phyloP scores from a whole-genome alignment of 2,888 invertebrate genomes.

The Thera britannica region DNA sequence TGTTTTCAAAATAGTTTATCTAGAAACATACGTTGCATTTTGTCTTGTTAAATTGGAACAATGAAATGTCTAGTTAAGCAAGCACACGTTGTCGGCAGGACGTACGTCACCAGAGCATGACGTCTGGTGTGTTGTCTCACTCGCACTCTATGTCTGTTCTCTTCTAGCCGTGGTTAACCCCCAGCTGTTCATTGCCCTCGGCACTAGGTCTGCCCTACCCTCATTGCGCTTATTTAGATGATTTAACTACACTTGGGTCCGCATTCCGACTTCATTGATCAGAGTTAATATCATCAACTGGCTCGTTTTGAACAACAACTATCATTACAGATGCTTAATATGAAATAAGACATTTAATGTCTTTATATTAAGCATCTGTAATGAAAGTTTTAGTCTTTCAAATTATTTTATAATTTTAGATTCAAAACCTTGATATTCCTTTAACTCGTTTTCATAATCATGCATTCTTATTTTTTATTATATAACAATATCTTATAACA shows the following conservation, averaged over 20 bases:
- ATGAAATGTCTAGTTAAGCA: conserved; percentile 49
- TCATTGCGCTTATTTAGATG: conserved; percentile 56
- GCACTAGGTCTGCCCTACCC: conserved; percentile 56
- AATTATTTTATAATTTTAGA: not conserved
- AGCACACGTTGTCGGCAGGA: conserved; percentile 61
- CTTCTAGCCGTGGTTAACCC: conserved; percentile 52
- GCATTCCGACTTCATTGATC: conserved; percentile 36
- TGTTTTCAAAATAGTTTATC: conserved; percentile 4
- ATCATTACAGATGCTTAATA: not conserved
- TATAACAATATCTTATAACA: not conserved
- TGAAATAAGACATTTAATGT: too few relatives aligned
- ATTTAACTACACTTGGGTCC: conserved; percentile 41
- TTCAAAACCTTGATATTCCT: too few relatives aligned
- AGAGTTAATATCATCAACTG: conserved; percentile 12
- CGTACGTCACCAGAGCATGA: conserved; percentile 75
- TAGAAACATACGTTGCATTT: not conserved
- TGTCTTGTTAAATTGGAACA: conserved; percentile 51
- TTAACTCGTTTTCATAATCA: not conserved
- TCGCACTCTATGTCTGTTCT: conserved; percentile 52
- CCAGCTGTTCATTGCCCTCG: conserved; percentile 64
- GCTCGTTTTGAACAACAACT: not conserved
- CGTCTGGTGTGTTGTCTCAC: conserved; percentile 59
- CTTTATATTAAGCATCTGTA: too few relatives aligned
- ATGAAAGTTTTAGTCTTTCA: not conserved
- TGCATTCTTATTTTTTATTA: not conserved